phyloP scores from a whole-genome alignment of 1,140 invertebrate genomes.

The Homalodisca vitripennis region DNA sequence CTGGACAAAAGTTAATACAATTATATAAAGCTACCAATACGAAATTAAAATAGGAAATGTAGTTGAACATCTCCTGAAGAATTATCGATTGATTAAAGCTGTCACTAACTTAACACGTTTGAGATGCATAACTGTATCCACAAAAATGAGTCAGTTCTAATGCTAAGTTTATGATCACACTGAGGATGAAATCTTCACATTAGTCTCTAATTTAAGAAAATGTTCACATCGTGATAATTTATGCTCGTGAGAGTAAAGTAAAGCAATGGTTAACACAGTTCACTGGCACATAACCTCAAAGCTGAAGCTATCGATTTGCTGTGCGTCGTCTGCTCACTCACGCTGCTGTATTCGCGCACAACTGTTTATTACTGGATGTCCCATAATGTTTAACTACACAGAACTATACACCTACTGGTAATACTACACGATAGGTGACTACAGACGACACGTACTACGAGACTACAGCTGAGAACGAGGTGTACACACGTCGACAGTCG shows the following conservation, averaged over 20 bases:
- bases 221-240: neutral
- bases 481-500: neutral
- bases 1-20: too few relatives aligned
- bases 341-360: neutral
- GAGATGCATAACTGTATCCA: neutral
- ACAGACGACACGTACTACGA: neutral
- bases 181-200: neutral
- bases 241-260: neutral
- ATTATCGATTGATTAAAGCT: neutral
- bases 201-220: neutral
- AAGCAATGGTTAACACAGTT: neutral
- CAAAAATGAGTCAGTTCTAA: neutral
- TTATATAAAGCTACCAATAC: too few relatives aligned
- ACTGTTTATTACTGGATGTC: neutral
- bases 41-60: too few relatives aligned
- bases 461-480: neutral
- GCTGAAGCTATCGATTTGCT: neutral
- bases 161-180: neutral
- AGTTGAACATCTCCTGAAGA: neutral
- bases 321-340: neutral
- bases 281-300: conserved; percentile 13
- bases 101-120: neutral
- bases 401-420: neutral
- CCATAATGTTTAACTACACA: neutral
- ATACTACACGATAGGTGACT: neutral